A percentile compares a stretch with the other conserved stretches of the same genome.
Evolutionary conservation across 2,888 invertebrate species (phyloP).

Genomic region (Eumacrocentrus americanus): DNA sequence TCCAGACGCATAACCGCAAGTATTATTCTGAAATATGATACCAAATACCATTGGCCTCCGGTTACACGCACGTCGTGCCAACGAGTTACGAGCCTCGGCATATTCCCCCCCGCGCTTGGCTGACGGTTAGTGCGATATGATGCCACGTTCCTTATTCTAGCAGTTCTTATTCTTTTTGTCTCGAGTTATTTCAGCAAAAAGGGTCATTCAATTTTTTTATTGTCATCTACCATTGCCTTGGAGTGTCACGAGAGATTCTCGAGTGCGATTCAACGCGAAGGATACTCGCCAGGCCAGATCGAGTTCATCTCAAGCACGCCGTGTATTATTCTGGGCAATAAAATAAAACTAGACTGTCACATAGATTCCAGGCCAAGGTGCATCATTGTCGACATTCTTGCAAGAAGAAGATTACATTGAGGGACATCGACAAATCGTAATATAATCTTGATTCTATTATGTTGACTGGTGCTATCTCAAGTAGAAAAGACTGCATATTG

Average conservation of each 20-base stretch:
- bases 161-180: slow-evolving; percentile 8
- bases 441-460: too few species aligned
- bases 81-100: slow-evolving; percentile 42
- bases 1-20: slow-evolving; percentile 43
- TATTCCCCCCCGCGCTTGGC: slow-evolving; percentile 27
- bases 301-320: slow-evolving; percentile 22
- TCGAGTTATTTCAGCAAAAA: slow-evolving; percentile 27
- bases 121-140: slow-evolving; percentile 31
- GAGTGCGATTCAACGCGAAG: slow-evolving; percentile 27
- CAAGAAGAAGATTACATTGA: too few species aligned
- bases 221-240: not conserved
- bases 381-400: slow-evolving; percentile 20
- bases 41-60: slow-evolving; percentile 49
- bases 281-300: too few species aligned
- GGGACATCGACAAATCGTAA: too few species aligned
- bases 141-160: slow-evolving; percentile 23
- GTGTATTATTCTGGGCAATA: slow-evolving; percentile 20
- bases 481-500: too few species aligned
- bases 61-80: slow-evolving; percentile 43
- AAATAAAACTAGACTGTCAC: slow-evolving; percentile 33
- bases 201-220: slow-evolving; percentile 30
- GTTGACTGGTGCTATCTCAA: too few species aligned
- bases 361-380: slow-evolving; percentile 27
- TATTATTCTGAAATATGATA: slow-evolving; percentile 53
- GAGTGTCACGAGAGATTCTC: slow-evolving; percentile 23